Base-by-base conservation (phyloP, 2,113 vertebrate species). In the Mugil cephalus region DNA sequence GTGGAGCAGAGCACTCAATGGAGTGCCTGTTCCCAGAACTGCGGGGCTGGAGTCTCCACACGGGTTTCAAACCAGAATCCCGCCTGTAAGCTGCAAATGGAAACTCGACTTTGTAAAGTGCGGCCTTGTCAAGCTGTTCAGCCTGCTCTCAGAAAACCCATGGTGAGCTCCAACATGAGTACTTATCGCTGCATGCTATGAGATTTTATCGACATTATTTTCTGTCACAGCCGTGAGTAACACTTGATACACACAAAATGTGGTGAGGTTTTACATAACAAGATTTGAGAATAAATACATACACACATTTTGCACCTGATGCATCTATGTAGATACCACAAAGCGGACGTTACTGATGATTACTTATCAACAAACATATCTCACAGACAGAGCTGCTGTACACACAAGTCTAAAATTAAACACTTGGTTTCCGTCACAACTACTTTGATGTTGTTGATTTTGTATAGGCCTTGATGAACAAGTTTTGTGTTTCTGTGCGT, bases 31-130 rank as follows among this genome's bases (percentile, higher is more conserved):
- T 98, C 98, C 0, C 91, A 80, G 68, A 95, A 92, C 82, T 99
- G 98, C 2, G 97, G 96, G 0, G 38, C 94, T 0, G 98, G 98
- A 1, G 60, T 97, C 53, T 93, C 97, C 53, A 96, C 91, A 0
- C 93, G 98, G 0, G 89, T 98, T 15, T 95, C 96, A 67, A 99
- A 98, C 89, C 94, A 94, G 92, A 99, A 98, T 69, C 87, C 34
- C 3, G 88, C 85, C 84, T 99, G 98, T 85, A 91, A 92, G 13
- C 90, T 98, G 83, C 96, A 99, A 90, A 93, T 91, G 30, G 96
- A 98, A 89, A 90, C 77, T 8, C 90, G 95, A 12, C 92, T 96
- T 35, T 99, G 98, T 69, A 67, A 93, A 69, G 68, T 88, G 65
- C 82, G 94, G 19, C 95, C 96, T 61, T 99, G 97, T 82, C 89